Evolutionary conservation across 1,140 invertebrate species (phyloP), one percentile per base, ranked within the genome.

Genomic region (Drosophila takahashii): DNA sequence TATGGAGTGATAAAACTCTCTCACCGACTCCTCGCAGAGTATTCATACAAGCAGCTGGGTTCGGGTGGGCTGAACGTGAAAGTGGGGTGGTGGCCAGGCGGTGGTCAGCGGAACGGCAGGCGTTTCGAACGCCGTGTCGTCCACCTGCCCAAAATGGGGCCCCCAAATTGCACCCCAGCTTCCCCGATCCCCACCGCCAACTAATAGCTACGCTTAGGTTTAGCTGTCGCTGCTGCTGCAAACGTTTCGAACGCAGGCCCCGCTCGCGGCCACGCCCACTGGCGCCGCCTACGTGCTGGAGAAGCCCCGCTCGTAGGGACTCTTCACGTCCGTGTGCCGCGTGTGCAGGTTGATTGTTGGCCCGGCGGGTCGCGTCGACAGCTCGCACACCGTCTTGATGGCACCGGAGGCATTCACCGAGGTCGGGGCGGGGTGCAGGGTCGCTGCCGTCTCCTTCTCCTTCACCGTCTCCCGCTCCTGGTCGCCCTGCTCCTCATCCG

Each of bases 291-390:
- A 92, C 80, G 89, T 86, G 54, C 81, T 89, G 52, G 80, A 79
- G 52, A 90, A 91, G 9, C 91, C 89, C 39, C 90, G 53, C 18
- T 92, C 91, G 18, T 79, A 92, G 13, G 90, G 90, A 52, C 70
- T 81, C 66, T 92, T 90, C 7, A 92, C 90, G 37, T 92, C 91
- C 42, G 87, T 92, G 48, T 92, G 91, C 62, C 90, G 64, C 32
- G 91, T 92, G 47, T 92, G 90, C 50, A 92, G 57, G 71, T 92
- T 92, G 5, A 92, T 90, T 56, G 91, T 87, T 42, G 90, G 91
- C 37, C 85, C 71, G 6, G 83, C 84, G 7, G 90, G 77, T 72
- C 76, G 72, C 48, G 84, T 81, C 4, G 90, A 90, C 29, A 92
- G 79, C 65, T 92, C 91, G 53, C 91, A 92, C 9, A 92, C 91